Conservation (phyloP, 2,888 invertebrate species). For the Drosophila barbarae region DNA sequence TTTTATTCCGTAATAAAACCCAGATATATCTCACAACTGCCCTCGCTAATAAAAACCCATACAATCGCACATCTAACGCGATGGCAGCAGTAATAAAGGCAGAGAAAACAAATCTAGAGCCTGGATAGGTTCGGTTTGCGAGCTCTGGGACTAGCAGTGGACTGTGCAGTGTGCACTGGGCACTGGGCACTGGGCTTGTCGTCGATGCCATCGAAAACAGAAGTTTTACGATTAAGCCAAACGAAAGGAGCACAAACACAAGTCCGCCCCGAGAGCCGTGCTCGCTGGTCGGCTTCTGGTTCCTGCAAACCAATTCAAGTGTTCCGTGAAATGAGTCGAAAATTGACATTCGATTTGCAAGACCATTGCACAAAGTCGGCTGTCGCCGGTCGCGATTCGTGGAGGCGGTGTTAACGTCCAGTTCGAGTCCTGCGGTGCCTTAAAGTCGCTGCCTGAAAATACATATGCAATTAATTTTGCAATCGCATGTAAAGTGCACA, state of each 20-base stretch:
- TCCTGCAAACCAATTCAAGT: slow-evolving; percentile 69
- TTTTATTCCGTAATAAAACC: not conserved
- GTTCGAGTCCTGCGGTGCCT: not conserved
- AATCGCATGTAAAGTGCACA: slow-evolving; percentile 50
- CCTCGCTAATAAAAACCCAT: slow-evolving; percentile 18
- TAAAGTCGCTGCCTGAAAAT: slow-evolving; percentile 20
- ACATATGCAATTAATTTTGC: slow-evolving; percentile 40
- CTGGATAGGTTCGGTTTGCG: not conserved
- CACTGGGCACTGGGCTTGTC: slow-evolving; percentile 27
- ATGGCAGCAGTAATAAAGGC: slow-evolving; percentile 30
- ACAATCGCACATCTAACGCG: slow-evolving; percentile 6
- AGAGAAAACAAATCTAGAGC: slow-evolving; percentile 23
- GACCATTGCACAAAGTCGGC: slow-evolving; percentile 71
- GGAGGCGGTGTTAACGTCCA: slow-evolving; percentile 6
- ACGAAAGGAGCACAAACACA: slow-evolving; percentile 47
- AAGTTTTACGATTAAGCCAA: slow-evolving; percentile 54
- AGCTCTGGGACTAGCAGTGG: not conserved
- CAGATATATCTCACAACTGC: not conserved
- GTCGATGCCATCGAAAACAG: slow-evolving; percentile 55
- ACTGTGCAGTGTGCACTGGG: not conserved
- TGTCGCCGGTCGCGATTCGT: slow-evolving; percentile 19
- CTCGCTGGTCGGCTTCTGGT: slow-evolving; percentile 1
- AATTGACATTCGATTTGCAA: slow-evolving; percentile 78
- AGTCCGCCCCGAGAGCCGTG: slow-evolving; percentile 8
- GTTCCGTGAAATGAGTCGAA: slow-evolving; percentile 78